Conservation (phyloP, 2,888 invertebrate genomes). For the Acronicta aceris region DNA sequence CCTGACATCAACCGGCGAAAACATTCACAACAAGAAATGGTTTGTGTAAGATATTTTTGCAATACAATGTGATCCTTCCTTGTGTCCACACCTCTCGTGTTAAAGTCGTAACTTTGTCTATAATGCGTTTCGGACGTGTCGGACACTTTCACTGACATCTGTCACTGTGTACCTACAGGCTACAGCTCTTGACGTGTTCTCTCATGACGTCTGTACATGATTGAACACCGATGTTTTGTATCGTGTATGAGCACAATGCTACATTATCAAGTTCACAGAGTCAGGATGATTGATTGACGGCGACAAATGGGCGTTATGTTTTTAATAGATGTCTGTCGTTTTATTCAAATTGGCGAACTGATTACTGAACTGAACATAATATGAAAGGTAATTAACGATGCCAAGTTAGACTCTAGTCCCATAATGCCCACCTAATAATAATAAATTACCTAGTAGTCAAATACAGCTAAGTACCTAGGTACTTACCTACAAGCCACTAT, state of each 20-base stretch:
- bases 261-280: slow-evolving; percentile 1
- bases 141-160: slow-evolving; percentile 33
- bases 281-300: slow-evolving; percentile 10
- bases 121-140: too few species aligned
- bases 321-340: background rate
- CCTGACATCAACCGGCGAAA: too few species aligned
- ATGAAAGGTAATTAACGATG: too few species aligned
- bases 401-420: too few species aligned
- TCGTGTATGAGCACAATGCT: slow-evolving; percentile 5
- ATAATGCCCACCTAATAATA: too few species aligned
- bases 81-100: background rate
- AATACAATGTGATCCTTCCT: background rate
- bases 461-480: too few species aligned
- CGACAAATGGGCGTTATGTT: background rate
- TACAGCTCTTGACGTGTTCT: background rate
- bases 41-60: too few species aligned
- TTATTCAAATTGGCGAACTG: too few species aligned
- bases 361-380: too few species aligned
- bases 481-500: too few species aligned
- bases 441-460: too few species aligned
- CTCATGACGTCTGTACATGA: slow-evolving; percentile 2
- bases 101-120: background rate
- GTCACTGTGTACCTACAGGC: background rate
- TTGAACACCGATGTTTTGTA: slow-evolving; percentile 7
- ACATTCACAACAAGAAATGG: too few species aligned